Base-by-base conservation (phyloP, 2,888 invertebrate genomes). In the Ectropis crepuscularia region DNA sequence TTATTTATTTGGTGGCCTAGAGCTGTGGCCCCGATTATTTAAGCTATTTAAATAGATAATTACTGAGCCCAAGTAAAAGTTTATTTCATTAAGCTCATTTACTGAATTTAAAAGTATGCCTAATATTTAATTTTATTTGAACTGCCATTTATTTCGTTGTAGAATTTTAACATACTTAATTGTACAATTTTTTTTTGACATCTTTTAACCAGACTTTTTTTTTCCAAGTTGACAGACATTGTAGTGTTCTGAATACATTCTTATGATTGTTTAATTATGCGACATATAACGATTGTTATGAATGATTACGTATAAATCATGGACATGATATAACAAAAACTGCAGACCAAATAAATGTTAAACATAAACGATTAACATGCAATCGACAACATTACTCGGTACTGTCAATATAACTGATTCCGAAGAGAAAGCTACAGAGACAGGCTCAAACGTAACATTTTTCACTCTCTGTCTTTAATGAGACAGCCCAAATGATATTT, bases 381-480 rank as follows among this genome's bases (percentile, higher is more conserved):
- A 83, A 87, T 86, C 85, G 82, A 78, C 77, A 73, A 78, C 67
- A 74, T 73, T 76, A 79, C 74, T 78, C 16, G 69, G 73, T 68
- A 74, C 66, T 63, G 63, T 63, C 61, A 64, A 65, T 59, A 66
- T 72, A 72, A 77, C 71, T 76, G 73, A 78, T 79, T 80, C 78
- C 71, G 68, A 74, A 77, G 84, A 77, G 86, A 86, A 87, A 87
- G 86, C 80, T 69, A 73, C 57, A 69, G 64, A 74, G 68, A 69
- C 73, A 28, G 72, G 67, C 61, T 72, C 67, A 68, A 64, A 74
- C 70, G 73, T 74, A 75, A 78, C 77, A 78, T 81, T 82, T 84
- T 84, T 82, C 78, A 82, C 77, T 79, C 70, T 57, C 71, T 57
- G 67, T 69, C 75, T 74, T 73, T 85, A 88, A 87, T 86, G 81